Base-by-base conservation (phyloP, 2,888 invertebrate genomes). In the Meloe dianella region DNA sequence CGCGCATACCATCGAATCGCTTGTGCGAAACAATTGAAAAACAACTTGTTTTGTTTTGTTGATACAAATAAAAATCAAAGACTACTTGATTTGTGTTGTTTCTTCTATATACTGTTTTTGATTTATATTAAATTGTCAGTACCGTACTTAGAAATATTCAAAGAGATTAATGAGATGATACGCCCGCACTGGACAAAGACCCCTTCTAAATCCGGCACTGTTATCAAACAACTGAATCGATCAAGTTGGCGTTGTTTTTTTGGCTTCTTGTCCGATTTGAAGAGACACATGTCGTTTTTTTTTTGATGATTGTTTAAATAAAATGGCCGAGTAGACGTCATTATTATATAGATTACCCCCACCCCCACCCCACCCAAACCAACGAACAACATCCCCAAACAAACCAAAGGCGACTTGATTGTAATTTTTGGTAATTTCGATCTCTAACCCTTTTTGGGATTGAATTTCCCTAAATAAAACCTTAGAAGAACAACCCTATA, bases 21-120 rank as follows among this genome's bases (percentile, higher is more conserved):
- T 73, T 70, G 68, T 69, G 70, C 67, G 65, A 72, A 68, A 71
- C 72, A 72, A 74, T 72, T 72, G 73, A 71, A 72, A 73, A 69
- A 71, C 65, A 62, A 38, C n/a, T 9, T 6, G 3, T 8, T 32
- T 32, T 32, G 3, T 32, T 8, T 32, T 32, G 8, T 32, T 6
- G 1, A 32, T 32, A 7, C 10, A 2, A 9, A 32, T n/a, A 17
- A 41, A 41, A 41, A 17, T 41, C 41, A 41, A 41, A 41, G 41
- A 41, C 41, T 41, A 41, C 41, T 41, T 32, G 32, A 32, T 32
- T 32, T 32, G 32, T 32, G 3, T n/a, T n/a, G n/a, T 41, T 5
- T n/a, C n/a, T 35, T 35, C 35, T 14, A 35, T 35, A 17, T 41
- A 41, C 17, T 41, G 41, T 41, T 41, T 41, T n/a, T 17, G 17